These are phyloP conservation scores for Amphipoea oculea DNA, from an alignment of 2,888 invertebrate genomes.

Conservation along the genomic window DNA sequence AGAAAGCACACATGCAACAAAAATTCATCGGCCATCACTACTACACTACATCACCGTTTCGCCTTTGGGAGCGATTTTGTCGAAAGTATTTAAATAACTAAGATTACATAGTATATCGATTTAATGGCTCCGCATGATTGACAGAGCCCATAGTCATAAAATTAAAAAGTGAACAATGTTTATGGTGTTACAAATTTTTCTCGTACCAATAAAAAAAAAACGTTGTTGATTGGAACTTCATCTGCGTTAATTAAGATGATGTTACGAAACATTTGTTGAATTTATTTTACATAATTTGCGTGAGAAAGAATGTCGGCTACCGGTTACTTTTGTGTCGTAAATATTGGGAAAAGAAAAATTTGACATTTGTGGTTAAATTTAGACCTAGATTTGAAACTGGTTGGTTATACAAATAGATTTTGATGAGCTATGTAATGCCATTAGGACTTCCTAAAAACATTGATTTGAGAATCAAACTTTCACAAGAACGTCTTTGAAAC, in stretches of 20 bases:
- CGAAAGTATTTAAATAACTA: slow-evolving; percentile 72
- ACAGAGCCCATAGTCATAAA: slow-evolving; percentile 73
- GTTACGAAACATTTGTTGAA: slow-evolving; percentile 66
- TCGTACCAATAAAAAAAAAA: slow-evolving; percentile 67
- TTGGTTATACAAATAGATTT: neutral
- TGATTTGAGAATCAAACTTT: neutral
- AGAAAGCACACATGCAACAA: slow-evolving; percentile 1
- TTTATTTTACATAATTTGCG: slow-evolving; percentile 66
- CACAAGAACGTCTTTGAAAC: neutral
- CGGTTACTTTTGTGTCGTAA: slow-evolving; percentile 38
- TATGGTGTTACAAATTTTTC: slow-evolving; percentile 71
- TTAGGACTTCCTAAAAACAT: neutral
- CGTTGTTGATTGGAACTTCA: slow-evolving; percentile 70
- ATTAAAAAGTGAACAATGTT: slow-evolving; percentile 73
- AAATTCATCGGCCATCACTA: slow-evolving; percentile 51
- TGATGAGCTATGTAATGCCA: neutral
- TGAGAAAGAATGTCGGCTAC: slow-evolving; percentile 64
- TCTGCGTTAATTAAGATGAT: slow-evolving; percentile 69
- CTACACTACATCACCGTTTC: slow-evolving; percentile 47
- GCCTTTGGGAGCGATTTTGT: slow-evolving; percentile 81
- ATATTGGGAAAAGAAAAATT: slow-evolving; percentile 26
- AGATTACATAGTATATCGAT: slow-evolving; percentile 75
- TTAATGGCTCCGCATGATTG: slow-evolving; percentile 77
- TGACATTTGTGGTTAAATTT: neutral
- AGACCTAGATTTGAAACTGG: slow-evolving; percentile 35